phyloP scores from a whole-genome alignment of 2,888 invertebrate species.

The Linnaemya tessellans region DNA sequence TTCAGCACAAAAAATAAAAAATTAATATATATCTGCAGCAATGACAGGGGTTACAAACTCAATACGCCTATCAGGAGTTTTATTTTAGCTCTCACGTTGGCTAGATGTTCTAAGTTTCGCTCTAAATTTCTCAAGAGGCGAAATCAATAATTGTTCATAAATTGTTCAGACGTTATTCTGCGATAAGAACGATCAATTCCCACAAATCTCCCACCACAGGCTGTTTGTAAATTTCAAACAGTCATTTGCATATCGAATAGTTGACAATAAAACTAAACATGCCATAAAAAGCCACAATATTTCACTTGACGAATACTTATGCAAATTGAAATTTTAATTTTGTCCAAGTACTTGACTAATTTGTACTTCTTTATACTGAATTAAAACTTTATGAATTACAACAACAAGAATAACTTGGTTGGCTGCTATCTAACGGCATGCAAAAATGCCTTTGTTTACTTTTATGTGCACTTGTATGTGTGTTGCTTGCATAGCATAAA shows the following conservation, averaged over 20 bases:
- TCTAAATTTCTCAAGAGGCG: no score
- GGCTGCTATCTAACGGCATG: no score
- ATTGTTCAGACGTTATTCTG: no score
- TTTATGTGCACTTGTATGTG: not conserved
- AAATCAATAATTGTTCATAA: no score
- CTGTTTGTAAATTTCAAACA: not conserved
- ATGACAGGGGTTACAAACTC: no score
- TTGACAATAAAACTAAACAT: not conserved
- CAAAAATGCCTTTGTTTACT: not conserved
- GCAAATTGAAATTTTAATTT: constrained; percentile 55
- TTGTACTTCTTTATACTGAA: constrained; percentile 9
- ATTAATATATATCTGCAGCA: no score
- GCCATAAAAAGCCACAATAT: not conserved
- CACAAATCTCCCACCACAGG: no score
- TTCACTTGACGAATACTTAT: not conserved
- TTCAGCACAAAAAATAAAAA: no score
- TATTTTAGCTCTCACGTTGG: no score
- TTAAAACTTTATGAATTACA: constrained; percentile 2
- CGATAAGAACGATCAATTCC: no score
- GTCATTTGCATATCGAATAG: not conserved
- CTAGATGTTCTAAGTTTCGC: no score
- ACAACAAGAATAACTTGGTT: not conserved
- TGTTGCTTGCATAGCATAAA: not conserved
- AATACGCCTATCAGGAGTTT: no score
- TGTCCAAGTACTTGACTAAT: constrained; percentile 51